phyloP scores from a whole-genome alignment of 2,797 vertebrate species.

The Chloroceryle amazona region DNA sequence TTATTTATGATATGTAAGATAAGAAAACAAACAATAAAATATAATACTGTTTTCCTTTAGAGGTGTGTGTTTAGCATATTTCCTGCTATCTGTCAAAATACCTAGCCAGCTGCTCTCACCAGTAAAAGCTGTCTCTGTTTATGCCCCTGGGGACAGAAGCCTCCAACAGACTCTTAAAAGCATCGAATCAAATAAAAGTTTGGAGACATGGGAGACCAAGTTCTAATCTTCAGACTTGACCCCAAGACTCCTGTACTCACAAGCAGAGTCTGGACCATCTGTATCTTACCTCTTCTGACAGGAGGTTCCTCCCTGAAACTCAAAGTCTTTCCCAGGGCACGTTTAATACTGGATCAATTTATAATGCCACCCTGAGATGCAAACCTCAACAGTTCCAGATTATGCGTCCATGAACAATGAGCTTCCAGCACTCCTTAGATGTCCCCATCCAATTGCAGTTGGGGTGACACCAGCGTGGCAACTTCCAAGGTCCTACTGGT shows the following conservation, averaged over 20 bases:
- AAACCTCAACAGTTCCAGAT: neutral
- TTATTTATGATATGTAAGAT: neutral
- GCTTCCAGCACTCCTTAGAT: neutral
- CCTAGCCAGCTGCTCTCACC: neutral
- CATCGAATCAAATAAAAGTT: neutral
- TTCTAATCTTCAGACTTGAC: neutral
- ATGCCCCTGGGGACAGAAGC: neutral
- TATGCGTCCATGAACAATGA: neutral
- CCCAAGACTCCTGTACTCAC: neutral
- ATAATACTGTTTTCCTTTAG: neutral
- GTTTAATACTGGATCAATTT: neutral
- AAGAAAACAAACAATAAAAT: neutral
- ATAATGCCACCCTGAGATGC: neutral
- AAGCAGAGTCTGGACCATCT: neutral
- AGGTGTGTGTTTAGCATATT: neutral
- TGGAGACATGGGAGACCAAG: neutral
- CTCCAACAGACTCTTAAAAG: neutral
- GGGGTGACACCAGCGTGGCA: neutral
- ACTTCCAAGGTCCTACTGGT: neutral
- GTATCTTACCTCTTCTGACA: neutral
- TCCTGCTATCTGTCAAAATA: neutral
- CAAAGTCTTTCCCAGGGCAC: neutral
- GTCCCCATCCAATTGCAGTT: neutral
- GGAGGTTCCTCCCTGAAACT: neutral
- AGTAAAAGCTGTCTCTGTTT: neutral